A percentile compares a stretch with the other conserved stretches of the same genome.
Evolutionary conservation across 1,140 invertebrate species (phyloP).

Genomic region (Drosophila asahinai): DNA sequence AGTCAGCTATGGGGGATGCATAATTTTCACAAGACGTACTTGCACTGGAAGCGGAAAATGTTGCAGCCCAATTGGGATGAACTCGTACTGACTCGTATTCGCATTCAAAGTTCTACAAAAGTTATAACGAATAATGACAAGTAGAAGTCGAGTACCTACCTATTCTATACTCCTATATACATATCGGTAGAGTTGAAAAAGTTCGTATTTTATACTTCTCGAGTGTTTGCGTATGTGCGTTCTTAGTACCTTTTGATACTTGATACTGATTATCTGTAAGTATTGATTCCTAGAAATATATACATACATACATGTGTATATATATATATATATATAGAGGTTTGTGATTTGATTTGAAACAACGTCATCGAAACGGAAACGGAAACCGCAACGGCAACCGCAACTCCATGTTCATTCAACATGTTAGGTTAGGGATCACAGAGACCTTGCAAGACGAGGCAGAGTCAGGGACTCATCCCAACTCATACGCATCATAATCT

Average conservation of each 20-base stretch:
- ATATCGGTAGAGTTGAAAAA: conserved; percentile 48
- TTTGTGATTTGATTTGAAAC: conserved; percentile 36
- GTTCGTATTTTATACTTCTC: conserved; percentile 44
- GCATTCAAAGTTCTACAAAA: conserved; percentile 12
- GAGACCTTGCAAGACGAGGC: background rate
- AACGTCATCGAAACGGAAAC: conserved; percentile 14
- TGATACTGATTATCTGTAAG: conserved; percentile 12
- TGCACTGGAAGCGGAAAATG: conserved; percentile 12
- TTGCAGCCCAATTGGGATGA: conserved; percentile 19
- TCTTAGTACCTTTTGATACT: conserved; percentile 27
- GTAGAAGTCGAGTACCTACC: conserved; percentile 40
- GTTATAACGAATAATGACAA: conserved; percentile 17
- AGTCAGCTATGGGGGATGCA: conserved; percentile 10
- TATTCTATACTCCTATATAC: conserved; percentile 24
- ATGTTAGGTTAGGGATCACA: conserved; percentile 1
- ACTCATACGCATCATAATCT: background rate
- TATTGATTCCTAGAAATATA: conserved; percentile 37
- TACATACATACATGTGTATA: conserved; percentile 14
- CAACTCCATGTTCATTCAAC: background rate
- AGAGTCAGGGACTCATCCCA: conserved; percentile 2
- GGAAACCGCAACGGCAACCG: background rate
- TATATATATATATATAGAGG: conserved; percentile 25
- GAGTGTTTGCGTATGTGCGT: conserved; percentile 48
- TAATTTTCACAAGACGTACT: conserved; percentile 7
- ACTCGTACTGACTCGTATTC: conserved; percentile 6